Percentiles rank a stretch among this genome's conserved stretches.
Evolutionary conservation across 2,797 vertebrate genomes (phyloP).

Genomic region (Gymnothorax javanicus): DNA sequence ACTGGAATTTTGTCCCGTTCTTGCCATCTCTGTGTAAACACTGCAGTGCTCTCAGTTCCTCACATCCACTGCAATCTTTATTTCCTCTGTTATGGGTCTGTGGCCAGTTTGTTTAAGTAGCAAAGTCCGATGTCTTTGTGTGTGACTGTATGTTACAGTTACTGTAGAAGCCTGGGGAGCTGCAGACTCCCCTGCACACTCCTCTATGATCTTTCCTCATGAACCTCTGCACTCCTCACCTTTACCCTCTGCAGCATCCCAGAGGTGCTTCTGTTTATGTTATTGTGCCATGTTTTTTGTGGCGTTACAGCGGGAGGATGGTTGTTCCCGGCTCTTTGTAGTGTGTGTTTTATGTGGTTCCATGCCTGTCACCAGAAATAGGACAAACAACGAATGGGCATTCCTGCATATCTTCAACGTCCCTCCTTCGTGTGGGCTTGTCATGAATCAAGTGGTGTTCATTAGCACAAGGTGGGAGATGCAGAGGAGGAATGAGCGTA

Average conservation of each 20-base stretch:
- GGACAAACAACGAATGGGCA: too few relatives aligned
- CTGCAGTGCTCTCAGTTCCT: constrained; percentile 20
- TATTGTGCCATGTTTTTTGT: too few relatives aligned
- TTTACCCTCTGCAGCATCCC: neutral
- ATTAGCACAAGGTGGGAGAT: neutral
- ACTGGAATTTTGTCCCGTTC: constrained; percentile 64
- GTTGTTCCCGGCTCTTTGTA: too few relatives aligned
- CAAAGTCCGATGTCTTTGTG: constrained; percentile 59
- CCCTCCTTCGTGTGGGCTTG: constrained; percentile 26
- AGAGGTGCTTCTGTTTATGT: neutral
- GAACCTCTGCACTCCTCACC: neutral
- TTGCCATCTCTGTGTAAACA: constrained; percentile 68
- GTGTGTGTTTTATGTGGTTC: too few relatives aligned
- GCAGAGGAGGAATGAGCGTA: neutral
- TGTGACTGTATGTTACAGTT: neutral
- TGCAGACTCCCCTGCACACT: too few relatives aligned
- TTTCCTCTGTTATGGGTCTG: constrained; percentile 49
- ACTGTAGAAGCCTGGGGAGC: too few relatives aligned
- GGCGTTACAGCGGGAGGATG: too few relatives aligned
- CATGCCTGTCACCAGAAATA: too few relatives aligned
- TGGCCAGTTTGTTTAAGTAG: constrained; percentile 70
- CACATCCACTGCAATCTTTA: neutral
- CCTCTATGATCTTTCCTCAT: neutral
- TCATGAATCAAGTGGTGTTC: neutral
- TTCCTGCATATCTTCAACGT: constrained; percentile 4